Evolutionary conservation across 2,888 invertebrate genomes (phyloP).

Genomic region (Clivina fossor): DNA sequence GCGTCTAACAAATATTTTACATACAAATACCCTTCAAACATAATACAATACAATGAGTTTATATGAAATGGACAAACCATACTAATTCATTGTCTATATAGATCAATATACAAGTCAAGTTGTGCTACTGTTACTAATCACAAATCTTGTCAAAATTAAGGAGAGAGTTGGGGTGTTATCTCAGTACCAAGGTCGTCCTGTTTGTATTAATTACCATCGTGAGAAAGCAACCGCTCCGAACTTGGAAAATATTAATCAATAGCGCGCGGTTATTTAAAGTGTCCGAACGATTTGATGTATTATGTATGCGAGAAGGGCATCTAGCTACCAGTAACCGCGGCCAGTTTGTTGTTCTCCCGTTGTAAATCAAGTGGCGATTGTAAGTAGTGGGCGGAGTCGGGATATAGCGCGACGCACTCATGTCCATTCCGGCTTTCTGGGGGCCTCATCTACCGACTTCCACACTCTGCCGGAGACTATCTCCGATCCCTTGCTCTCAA

Average conservation of each 20-base stretch:
- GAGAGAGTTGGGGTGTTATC: background rate
- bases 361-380: constrained; percentile 28
- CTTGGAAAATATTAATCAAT: constrained; percentile 44
- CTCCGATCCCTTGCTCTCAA: constrained; percentile 24
- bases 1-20: too few species aligned
- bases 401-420: constrained; percentile 32
- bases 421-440: background rate
- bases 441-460: constrained; percentile 13
- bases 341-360: background rate
- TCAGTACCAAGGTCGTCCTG: constrained; percentile 36
- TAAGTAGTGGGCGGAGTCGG: constrained; percentile 34
- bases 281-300: constrained; percentile 35
- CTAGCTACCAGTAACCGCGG: background rate
- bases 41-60: too few species aligned
- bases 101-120: too few species aligned
- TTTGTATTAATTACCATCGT: constrained; percentile 44
- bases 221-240: constrained; percentile 40
- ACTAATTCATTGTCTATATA: too few species aligned
- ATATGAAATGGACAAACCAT: too few species aligned
- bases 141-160: too few species aligned
- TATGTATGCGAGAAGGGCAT: background rate
- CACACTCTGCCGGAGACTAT: constrained; percentile 11
- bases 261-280: constrained; percentile 39
- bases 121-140: too few species aligned
- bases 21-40: too few species aligned